Base-by-base conservation (phyloP, 2,113 vertebrate species). In the Prunella fulvescens region DNA sequence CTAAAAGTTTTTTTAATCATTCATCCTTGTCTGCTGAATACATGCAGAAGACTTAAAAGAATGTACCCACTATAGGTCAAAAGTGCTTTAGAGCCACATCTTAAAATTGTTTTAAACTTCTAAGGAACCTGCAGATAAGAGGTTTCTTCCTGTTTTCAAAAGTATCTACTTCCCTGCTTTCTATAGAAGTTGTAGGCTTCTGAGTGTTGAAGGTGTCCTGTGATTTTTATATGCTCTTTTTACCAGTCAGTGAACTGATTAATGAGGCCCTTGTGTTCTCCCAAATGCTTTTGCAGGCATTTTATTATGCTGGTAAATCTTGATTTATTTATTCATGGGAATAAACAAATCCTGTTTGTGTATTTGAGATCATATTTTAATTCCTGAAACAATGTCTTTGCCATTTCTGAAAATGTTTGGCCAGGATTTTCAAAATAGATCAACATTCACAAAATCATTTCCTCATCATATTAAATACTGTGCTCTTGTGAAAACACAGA, bases 341-440 rank as follows among this genome's bases (percentile, higher is more conserved):
- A 81, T n/a, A n/a, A n/a, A n/a, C n/a, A n/a, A n/a, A n/a, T n/a
- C 8, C 6, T 11, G 2, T 56, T 74, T 57, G 23, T n/a, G 14
- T 53, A 44, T 80, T 50, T 76, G 29, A 77, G 31, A 40, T 73
- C 3, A 50, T 13, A 16, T 44, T 91, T 76, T 80, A 6, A 3
- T 40, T 93, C 83, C 39, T 83, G 51, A 90, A 96, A 70, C 4
- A 60, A 58, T 19, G 39, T 62, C 19, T 74, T 78, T 5, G 2
- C 6, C 20, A 50, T 57, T 76, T 93, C 33, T 73, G 76, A 83
- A 71, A 86, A 88, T 3, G 57, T 83, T 29, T 33, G 26, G 6
- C 17, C 56, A 90, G 8, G n/a, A 77, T 78, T 90, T 94, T 62
- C 39, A 80, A 77, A 94, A 50, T 14, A 89, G 16, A n/a, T 79